Evolutionary conservation across 2,797 vertebrate species (phyloP).

Genomic region (Sciurus carolinensis): DNA sequence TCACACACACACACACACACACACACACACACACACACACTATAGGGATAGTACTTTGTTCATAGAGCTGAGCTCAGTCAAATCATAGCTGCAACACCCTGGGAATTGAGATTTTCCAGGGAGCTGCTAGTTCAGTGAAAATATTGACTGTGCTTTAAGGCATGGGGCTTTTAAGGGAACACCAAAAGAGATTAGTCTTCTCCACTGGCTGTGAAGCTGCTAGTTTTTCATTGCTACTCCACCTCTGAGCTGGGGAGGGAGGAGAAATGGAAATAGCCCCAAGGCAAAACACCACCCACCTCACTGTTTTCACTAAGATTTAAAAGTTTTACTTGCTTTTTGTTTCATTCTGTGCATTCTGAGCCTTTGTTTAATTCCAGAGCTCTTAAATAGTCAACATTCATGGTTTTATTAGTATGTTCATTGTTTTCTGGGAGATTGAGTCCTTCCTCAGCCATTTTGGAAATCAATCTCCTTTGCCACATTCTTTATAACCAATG

Average conservation of each 20-base stretch:
- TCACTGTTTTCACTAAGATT: background rate
- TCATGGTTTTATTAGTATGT: background rate
- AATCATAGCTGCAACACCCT: constrained; percentile 12
- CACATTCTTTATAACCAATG: background rate
- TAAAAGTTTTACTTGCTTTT: background rate
- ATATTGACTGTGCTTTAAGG: background rate
- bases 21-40: no score
- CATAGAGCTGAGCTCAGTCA: constrained; percentile 27
- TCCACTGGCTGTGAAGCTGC: background rate
- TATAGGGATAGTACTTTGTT: background rate
- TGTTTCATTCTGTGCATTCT: background rate
- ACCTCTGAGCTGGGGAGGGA: background rate
- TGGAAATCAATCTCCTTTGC: background rate
- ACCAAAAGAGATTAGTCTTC: background rate
- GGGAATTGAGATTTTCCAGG: constrained; percentile 16
- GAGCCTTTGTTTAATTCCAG: background rate
- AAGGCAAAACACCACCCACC: background rate
- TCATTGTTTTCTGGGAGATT: background rate
- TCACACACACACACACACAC: background rate
- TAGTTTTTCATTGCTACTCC: background rate
- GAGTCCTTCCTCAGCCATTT: background rate
- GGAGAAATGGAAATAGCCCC: background rate
- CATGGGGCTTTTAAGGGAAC: background rate
- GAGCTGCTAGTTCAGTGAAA: constrained; percentile 22
- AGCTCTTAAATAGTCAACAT: background rate